Conservation (phyloP, 2,888 invertebrate genomes). For the Cordilura impudica region DNA sequence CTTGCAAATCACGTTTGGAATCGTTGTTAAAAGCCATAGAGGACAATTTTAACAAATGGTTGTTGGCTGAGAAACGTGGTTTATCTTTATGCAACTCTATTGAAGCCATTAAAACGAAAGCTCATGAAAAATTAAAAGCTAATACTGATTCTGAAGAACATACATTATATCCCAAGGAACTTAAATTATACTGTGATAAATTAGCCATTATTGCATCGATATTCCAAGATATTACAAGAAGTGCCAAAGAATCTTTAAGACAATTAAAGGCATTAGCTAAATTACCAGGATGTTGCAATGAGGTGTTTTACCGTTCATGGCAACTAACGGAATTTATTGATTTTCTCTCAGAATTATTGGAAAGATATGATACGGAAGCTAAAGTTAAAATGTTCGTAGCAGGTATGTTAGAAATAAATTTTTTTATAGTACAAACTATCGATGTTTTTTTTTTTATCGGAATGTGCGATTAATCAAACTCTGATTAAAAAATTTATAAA, state of each 20-base stretch:
- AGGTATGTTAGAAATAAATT: conserved; percentile 64
- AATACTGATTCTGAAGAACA: conserved; percentile 2
- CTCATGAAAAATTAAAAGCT: conserved; percentile 63
- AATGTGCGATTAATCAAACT: no score
- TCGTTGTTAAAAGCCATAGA: conserved; percentile 66
- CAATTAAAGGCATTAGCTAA: conserved; percentile 70
- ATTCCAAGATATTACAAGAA: conserved; percentile 70
- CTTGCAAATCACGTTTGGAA: conserved; percentile 69
- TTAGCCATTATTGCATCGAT: conserved; percentile 71
- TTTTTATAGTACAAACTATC: no score
- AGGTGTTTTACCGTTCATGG: conserved; percentile 74
- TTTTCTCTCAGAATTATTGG: conserved; percentile 67
- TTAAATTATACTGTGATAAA: conserved; percentile 71
- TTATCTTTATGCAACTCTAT: conserved; percentile 71
- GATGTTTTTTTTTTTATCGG: no score
- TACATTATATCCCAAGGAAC: conserved; percentile 68
- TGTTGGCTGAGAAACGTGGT: conserved; percentile 73
- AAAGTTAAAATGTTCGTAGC: conserved; percentile 71
- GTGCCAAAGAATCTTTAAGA: conserved; percentile 66
- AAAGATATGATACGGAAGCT: conserved; percentile 69
- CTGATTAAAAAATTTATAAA: no score
- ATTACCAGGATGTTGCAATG: conserved; percentile 66
- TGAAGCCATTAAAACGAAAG: conserved; percentile 72
- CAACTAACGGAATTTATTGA: conserved; percentile 68
- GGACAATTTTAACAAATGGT: conserved; percentile 74